Conservation (phyloP, 2,797 vertebrate genomes). For the Lemur catta region DNA sequence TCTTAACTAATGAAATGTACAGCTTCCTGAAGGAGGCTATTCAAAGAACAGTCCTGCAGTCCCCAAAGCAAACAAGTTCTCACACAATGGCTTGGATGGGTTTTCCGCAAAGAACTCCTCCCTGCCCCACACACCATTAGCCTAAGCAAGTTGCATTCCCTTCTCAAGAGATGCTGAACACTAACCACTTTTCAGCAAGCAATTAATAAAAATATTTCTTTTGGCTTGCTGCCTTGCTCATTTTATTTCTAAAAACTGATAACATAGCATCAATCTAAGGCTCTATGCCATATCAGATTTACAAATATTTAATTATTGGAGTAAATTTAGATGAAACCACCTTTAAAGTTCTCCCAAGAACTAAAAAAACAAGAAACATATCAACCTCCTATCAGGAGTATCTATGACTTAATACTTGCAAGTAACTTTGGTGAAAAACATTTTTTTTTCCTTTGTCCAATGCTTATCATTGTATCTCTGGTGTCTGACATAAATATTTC, state of each 20-base stretch:
- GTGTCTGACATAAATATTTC: background rate
- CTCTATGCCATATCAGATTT: background rate
- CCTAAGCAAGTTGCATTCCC: background rate
- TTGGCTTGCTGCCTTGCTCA: background rate
- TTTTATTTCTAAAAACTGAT: constrained; percentile 33
- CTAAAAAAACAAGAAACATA: background rate
- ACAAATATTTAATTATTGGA: background rate
- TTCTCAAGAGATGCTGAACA: background rate
- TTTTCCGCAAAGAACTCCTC: background rate
- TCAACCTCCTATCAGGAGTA: background rate
- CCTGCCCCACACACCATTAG: background rate
- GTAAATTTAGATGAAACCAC: background rate
- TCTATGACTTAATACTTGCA: background rate
- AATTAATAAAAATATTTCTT: background rate
- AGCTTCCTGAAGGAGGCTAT: background rate
- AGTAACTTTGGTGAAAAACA: background rate
- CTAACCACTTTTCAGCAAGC: background rate
- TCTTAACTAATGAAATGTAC: background rate
- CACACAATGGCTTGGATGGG: background rate
- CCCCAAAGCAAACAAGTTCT: background rate
- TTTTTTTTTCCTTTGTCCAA: background rate
- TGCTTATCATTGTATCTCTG: background rate
- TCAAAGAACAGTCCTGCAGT: background rate
- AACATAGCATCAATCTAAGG: background rate
- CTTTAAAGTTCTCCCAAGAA: background rate